phyloP scores from a whole-genome alignment of 2,113 vertebrate genomes.

The Capra hircus region DNA sequence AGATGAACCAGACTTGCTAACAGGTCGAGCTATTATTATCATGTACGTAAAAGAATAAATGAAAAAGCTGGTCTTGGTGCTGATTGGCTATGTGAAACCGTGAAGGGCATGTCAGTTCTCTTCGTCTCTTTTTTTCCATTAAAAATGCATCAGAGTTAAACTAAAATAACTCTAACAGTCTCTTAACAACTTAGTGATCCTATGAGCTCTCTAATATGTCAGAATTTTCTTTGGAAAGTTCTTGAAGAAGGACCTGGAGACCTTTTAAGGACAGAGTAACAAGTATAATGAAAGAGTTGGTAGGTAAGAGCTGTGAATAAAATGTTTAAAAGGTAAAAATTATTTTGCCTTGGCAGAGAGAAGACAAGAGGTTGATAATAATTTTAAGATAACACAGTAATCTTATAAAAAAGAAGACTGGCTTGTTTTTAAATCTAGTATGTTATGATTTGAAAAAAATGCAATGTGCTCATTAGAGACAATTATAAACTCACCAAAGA shows the following conservation, averaged over 20 bases:
- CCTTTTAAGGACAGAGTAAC: background rate
- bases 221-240: background rate
- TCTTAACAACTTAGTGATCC: background rate
- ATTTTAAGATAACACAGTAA: background rate
- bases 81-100: background rate
- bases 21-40: background rate
- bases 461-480: background rate
- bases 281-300: background rate
- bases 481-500: background rate
- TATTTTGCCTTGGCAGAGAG: background rate
- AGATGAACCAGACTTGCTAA: rapidly evolving
- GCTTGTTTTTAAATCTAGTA: background rate
- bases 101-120: background rate
- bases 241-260: background rate
- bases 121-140: background rate
- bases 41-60: background rate
- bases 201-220: background rate
- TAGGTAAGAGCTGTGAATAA: background rate
- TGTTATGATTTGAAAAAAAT: background rate
- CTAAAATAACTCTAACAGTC: background rate
- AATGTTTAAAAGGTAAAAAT: background rate
- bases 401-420: background rate
- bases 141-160: background rate
- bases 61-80: rapidly evolving
- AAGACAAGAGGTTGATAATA: background rate